Evolutionary conservation across 2,888 invertebrate genomes (phyloP).

Genomic region (Smittia aterrima): DNA sequence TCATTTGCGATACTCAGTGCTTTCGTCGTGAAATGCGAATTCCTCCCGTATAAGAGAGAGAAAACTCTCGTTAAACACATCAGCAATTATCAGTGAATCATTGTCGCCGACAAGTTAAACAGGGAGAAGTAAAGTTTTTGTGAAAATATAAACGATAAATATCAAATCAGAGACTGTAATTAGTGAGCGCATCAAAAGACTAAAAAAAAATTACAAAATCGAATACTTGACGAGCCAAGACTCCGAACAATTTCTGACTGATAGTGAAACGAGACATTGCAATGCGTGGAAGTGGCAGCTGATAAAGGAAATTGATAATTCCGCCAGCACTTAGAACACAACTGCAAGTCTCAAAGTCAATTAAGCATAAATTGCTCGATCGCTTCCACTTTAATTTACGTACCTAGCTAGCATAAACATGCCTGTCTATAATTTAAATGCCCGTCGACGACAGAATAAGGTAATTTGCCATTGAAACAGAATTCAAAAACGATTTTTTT

Average conservation of each 20-base stretch:
- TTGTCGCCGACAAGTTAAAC: not conserved
- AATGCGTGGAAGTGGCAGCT: constrained; percentile 10
- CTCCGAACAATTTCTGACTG: not conserved
- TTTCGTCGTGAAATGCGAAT: not conserved
- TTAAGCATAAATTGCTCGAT: constrained; percentile 24
- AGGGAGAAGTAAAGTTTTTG: not conserved
- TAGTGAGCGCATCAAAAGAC: not conserved
- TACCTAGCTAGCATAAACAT: constrained; percentile 23
- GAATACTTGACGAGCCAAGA: not conserved
- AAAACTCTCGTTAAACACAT: not conserved
- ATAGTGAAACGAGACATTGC: not conserved
- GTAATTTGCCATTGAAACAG: constrained; percentile 34
- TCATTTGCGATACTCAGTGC: too few species aligned
- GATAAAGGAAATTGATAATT: constrained; percentile 40
- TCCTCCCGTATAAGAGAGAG: not conserved
- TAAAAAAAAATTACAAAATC: not conserved
- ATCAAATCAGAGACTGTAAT: constrained; percentile 12
- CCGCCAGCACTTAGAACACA: constrained; percentile 11
- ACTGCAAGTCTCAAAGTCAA: constrained; percentile 15
- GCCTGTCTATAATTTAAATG: constrained; percentile 40
- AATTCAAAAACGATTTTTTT: constrained; percentile 15
- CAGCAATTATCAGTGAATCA: constrained; percentile 19
- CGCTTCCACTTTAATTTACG: not conserved
- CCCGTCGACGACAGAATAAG: constrained; percentile 40
- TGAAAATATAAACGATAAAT: not conserved